Base-by-base conservation (phyloP, 2,797 vertebrate species). In the Oreonectes daqikongensis region DNA sequence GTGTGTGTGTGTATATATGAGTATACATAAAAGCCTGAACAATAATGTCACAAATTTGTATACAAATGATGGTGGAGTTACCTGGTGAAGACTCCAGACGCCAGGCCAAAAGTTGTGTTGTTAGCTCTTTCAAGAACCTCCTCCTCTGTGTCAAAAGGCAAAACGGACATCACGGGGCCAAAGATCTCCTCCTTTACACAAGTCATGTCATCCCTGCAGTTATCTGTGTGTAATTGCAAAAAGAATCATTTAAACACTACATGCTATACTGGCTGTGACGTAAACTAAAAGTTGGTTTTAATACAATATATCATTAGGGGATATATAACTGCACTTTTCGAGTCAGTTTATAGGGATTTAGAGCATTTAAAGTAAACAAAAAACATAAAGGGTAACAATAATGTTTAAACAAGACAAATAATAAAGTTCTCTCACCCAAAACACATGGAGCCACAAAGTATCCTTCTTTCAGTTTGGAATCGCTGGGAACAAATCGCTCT, bases 101-200 rank as follows among this genome's bases (percentile, higher is more conserved):
- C 97, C 77, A 99, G 77, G 48, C 98, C 98, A 15, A 93, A 98
- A 2, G 92, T 92, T 65, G 95, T 96, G 79, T 93, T 80, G 48
- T 99, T 99, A 78, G 98, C 97, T 84, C 97, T 91, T 79, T 88
- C 77, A 74, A 99, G 71, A 67, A 93, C 98, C 80, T 99, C 98
- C 0, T 95, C 95, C 84, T 99, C 98, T 0, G 94, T 96, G 89
- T 97, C 94, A 78, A 99, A 99, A 0, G 95, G 85, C 85, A 99
- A 82, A 77, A 99, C 93, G 0, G 96, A 95, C 98, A 99, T 98
- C 52, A 99, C 98, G 0, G 98, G 98, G 4, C 97, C 98, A 18
- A 99, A 99, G 72, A 99, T 99, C 91, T 99, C 98, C 84, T 99
- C 96, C 83, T 93, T 95, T 81, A 99, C 96, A 65, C 96, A 98